Percentiles rank a stretch among this genome's conserved stretches.
Evolutionary conservation across 2,797 vertebrate species (phyloP).

Genomic region (Thalassophryne amazonica): DNA sequence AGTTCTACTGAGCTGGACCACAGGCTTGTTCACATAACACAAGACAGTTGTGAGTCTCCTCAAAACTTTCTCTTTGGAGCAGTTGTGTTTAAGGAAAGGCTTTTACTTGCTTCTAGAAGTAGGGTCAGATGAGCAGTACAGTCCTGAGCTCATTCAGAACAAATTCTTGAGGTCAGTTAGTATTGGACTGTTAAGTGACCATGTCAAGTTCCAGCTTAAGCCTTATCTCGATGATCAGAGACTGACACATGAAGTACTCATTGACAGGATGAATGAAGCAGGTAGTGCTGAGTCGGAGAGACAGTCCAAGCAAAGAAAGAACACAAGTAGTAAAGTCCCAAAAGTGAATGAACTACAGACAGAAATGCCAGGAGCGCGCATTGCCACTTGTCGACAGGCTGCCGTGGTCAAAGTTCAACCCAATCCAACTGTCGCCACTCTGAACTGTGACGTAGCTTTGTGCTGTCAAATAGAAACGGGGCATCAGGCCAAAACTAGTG

Average conservation of each 20-base stretch:
- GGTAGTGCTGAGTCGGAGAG: not conserved
- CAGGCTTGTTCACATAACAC: conserved; percentile 12
- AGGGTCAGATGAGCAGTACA: too few relatives aligned
- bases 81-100: conserved; percentile 10
- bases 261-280: conserved; percentile 12
- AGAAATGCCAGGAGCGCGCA: too few relatives aligned
- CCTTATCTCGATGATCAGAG: conserved; percentile 2
- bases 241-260: conserved; percentile 9
- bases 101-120: conserved; percentile 3
- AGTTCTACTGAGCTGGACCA: conserved; percentile 19
- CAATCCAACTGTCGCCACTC: too few relatives aligned
- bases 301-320: too few relatives aligned
- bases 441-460: too few relatives aligned
- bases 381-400: too few relatives aligned
- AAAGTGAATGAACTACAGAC: not conserved
- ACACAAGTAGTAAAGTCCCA: not conserved
- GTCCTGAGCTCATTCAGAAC: conserved; percentile 14
- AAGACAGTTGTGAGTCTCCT: conserved; percentile 12
- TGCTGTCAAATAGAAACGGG: too few relatives aligned
- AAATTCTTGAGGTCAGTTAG: conserved; percentile 9
- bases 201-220: too few relatives aligned
- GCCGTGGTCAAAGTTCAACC: too few relatives aligned
- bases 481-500: too few relatives aligned
- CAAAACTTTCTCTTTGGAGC: conserved; percentile 23
- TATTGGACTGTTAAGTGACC: conserved; percentile 10